These are phyloP conservation scores for Pomatostomus ruficeps DNA, from an alignment of 2,113 vertebrate genomes.

Conservation along the genomic window DNA sequence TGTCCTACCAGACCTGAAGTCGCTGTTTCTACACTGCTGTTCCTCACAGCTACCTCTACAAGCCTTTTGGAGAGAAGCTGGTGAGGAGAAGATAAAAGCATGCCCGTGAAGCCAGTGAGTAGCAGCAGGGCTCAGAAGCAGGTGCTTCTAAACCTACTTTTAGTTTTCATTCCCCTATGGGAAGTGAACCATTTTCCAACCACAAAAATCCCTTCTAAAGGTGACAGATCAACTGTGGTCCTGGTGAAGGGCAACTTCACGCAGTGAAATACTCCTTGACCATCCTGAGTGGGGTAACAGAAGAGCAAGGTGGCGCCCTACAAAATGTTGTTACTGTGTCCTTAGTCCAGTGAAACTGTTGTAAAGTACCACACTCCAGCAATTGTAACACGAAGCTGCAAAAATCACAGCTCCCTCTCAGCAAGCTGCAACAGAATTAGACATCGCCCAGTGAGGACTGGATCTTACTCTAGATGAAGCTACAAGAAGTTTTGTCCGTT, in stretches of 20 bases:
- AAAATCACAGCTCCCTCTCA: neutral
- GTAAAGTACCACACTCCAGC: neutral
- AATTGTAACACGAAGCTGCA: neutral
- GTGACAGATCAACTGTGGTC: neutral
- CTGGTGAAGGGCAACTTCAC: neutral
- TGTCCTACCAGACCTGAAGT: neutral
- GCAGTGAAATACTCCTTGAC: neutral
- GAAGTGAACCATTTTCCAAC: neutral
- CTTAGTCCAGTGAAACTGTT: neutral
- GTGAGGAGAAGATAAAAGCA: neutral
- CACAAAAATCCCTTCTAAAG: neutral
- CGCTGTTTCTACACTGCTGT: neutral
- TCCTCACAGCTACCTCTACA: neutral
- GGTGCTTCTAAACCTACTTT: neutral
- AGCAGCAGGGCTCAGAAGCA: neutral
- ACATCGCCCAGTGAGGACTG: neutral
- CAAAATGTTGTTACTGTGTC: neutral
- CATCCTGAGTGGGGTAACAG: neutral
- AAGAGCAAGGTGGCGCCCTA: neutral
- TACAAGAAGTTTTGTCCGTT: neutral
- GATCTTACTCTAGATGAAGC: neutral
- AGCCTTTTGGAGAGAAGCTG: neutral
- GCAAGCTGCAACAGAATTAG: neutral
- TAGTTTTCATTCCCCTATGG: neutral
- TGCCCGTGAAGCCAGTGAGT: accelerated